Conservation (phyloP, 1,140 invertebrate genomes). For the Andricus grossulariae region DNA sequence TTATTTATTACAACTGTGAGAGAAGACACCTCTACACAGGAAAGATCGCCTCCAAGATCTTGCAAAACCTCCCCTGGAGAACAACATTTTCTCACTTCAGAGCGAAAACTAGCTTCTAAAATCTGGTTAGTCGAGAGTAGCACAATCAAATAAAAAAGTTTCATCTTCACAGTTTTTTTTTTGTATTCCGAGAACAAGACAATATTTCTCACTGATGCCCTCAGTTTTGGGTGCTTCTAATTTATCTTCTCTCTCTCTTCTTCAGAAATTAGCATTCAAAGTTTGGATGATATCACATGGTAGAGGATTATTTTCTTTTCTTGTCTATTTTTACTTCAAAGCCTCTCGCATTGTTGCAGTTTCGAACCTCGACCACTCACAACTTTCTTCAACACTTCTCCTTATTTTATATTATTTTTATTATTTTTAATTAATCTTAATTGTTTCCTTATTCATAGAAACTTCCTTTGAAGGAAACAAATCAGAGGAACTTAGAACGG, state of each 20-base stretch:
- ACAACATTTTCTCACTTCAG: slow-evolving; percentile 14
- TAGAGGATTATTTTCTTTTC: neutral
- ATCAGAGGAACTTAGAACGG: too few species aligned
- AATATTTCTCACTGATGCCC: neutral
- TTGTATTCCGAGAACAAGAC: neutral
- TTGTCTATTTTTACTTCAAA: slow-evolving; percentile 15
- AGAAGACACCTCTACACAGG: neutral
- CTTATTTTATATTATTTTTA: too few species aligned
- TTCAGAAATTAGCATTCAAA: neutral
- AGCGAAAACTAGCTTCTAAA: neutral
- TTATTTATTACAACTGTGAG: neutral
- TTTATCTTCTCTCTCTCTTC: neutral
- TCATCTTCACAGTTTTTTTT: neutral
- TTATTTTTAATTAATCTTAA: too few species aligned
- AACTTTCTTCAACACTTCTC: neutral
- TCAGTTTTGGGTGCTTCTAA: too few species aligned
- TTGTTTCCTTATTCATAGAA: too few species aligned
- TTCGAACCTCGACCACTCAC: neutral
- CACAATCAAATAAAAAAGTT: neutral
- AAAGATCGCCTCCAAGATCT: neutral
- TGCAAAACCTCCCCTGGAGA: neutral
- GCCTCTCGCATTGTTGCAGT: neutral
- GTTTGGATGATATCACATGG: neutral
- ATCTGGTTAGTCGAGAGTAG: neutral
- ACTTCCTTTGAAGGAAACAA: too few species aligned